phyloP scores from a whole-genome alignment of 2,113 vertebrate species.

The Eulacestoma nigropectus region DNA sequence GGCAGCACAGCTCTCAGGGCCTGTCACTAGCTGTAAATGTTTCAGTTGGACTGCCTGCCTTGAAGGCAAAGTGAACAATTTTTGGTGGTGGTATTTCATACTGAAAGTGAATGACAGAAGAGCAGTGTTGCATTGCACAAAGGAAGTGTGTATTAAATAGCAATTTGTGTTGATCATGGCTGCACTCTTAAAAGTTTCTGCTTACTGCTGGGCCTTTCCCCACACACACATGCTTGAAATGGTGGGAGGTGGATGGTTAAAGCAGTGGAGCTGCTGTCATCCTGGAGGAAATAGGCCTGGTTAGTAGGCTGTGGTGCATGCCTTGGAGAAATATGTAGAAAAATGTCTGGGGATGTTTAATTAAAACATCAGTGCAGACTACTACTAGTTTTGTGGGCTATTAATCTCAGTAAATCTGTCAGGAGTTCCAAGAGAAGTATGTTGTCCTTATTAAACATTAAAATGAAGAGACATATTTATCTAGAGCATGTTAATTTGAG shows the following conservation, averaged over 20 bases:
- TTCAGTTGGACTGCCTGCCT: not conserved
- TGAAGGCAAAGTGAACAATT: not conserved
- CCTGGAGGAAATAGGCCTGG: not conserved
- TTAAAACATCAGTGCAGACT: conserved; percentile 47
- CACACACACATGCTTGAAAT: not conserved
- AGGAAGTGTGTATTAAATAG: not conserved
- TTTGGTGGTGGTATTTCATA: not conserved
- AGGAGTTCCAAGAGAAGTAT: conserved; percentile 29
- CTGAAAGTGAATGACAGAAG: not conserved
- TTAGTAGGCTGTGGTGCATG: conserved; percentile 28
- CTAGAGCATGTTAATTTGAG: conserved; percentile 42
- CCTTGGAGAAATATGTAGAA: conserved; percentile 48
- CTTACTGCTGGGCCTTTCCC: not conserved
- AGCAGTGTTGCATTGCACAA: not conserved
- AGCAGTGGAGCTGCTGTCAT: not conserved
- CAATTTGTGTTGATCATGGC: not conserved
- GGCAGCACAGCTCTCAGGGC: not conserved
- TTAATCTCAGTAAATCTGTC: conserved; percentile 57
- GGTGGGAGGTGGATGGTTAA: not conserved
- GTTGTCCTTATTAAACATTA: conserved; percentile 60
- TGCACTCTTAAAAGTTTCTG: not conserved
- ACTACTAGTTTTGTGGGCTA: conserved; percentile 37
- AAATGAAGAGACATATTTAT: conserved; percentile 51
- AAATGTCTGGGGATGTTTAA: conserved; percentile 54
- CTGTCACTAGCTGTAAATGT: not conserved